Evolutionary conservation across 2,888 invertebrate genomes (phyloP).

Genomic region (Pyrrhia umbra): DNA sequence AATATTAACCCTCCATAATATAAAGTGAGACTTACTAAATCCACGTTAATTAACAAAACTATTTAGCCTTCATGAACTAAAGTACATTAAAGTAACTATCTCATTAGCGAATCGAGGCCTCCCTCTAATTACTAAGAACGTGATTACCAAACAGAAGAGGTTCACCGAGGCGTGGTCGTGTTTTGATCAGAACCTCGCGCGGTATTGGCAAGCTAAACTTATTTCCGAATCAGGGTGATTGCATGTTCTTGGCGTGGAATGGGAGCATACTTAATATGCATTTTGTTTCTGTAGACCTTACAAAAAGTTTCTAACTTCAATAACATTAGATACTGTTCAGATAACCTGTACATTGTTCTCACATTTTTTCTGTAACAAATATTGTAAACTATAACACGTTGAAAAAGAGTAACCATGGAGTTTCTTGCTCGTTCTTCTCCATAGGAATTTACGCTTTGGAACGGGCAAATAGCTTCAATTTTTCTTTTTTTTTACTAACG

Average conservation of each 20-base stretch:
- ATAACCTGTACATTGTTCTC: too few species aligned
- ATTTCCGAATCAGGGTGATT: constrained; percentile 53
- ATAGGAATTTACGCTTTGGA: too few species aligned
- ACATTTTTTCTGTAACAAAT: too few species aligned
- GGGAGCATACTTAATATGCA: background rate
- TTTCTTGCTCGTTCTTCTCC: too few species aligned
- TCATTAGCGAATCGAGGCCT: constrained; percentile 48
- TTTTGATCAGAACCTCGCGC: constrained; percentile 26
- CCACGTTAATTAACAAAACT: constrained; percentile 15
- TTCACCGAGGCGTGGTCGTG: constrained; percentile 20
- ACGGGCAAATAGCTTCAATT: too few species aligned
- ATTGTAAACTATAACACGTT: too few species aligned
- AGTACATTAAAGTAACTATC: constrained; percentile 39
- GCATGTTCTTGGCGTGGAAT: constrained; percentile 38
- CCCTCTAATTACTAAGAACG: constrained; percentile 61
- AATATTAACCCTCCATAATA: too few species aligned
- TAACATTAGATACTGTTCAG: too few species aligned
- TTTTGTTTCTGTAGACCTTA: background rate
- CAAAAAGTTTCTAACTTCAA: too few species aligned
- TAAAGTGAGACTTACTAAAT: constrained; percentile 10
- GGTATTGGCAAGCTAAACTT: constrained; percentile 40
- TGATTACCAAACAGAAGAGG: constrained; percentile 61
- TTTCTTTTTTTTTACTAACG: too few species aligned
- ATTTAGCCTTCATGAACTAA: constrained; percentile 11
- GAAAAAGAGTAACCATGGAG: too few species aligned